Conservation (phyloP, 2,888 invertebrate genomes). For the Drosophila eohydei region DNA sequence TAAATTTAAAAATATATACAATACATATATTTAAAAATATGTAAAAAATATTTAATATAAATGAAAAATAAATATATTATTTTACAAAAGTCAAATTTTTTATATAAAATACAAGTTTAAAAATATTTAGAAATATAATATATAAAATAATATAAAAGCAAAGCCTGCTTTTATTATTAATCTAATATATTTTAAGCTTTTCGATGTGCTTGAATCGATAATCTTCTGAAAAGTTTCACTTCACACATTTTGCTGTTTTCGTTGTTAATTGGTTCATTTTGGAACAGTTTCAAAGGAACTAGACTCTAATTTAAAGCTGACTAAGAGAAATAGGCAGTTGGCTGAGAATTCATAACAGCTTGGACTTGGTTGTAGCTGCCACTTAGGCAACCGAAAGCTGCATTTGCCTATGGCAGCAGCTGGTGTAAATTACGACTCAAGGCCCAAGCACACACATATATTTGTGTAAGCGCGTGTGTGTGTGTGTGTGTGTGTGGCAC, state of each 20-base stretch:
- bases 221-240: too few species aligned
- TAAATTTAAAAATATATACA: not conserved
- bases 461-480: too few species aligned
- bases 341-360: not conserved
- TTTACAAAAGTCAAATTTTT: too few species aligned
- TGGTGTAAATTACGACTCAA: slow-evolving; percentile 19
- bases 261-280: not conserved
- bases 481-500: not conserved
- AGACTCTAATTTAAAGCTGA: not conserved
- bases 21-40: too few species aligned
- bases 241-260: not conserved
- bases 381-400: slow-evolving; percentile 25
- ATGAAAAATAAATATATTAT: too few species aligned
- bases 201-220: not conserved
- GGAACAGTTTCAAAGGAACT: not conserved
- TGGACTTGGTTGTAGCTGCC: slow-evolving; percentile 5
- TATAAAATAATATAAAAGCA: not conserved
- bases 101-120: too few species aligned
- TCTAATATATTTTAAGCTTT: not conserved
- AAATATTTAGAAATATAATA: not conserved
- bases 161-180: not conserved
- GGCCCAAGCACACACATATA: not conserved
- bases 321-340: not conserved
- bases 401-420: slow-evolving; percentile 43
- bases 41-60: too few species aligned